phyloP scores from a whole-genome alignment of 2,797 vertebrate species.

The Ctenopoma kingsleyae region DNA sequence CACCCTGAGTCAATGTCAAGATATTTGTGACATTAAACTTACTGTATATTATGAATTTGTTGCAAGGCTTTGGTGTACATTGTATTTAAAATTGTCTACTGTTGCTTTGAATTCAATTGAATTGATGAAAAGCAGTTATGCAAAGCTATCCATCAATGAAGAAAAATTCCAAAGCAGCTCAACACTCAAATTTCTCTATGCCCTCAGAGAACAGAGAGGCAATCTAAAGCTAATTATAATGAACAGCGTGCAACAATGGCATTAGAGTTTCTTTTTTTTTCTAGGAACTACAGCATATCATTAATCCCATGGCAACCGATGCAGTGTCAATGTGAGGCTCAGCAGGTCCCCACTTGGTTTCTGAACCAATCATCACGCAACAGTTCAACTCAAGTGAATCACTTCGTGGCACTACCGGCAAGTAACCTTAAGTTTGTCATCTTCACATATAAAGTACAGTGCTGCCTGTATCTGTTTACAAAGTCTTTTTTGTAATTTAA shows the following conservation, averaged over 20 bases:
- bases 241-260: conserved; percentile 73
- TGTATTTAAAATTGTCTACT: not conserved
- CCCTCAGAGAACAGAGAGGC: conserved; percentile 61
- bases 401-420: not conserved
- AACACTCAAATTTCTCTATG: conserved; percentile 39
- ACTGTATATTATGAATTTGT: conserved; percentile 12
- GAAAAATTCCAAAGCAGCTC: conserved; percentile 39
- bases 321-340: conserved; percentile 41
- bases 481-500: not conserved
- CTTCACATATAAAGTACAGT: not conserved
- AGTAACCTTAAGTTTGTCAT: not conserved
- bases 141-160: conserved; percentile 43
- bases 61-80: conserved; percentile 3
- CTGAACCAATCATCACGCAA: conserved; percentile 33
- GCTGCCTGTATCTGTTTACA: not conserved
- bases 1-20: not conserved
- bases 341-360: conserved; percentile 41
- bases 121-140: conserved; percentile 36
- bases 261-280: conserved; percentile 51
- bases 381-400: conserved; percentile 17
- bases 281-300: conserved; percentile 56
- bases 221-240: conserved; percentile 79
- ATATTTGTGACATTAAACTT: conserved; percentile 15
- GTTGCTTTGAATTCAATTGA: conserved; percentile 23
- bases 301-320: conserved; percentile 79